Base-by-base conservation (phyloP, 2,113 vertebrate species). In the Calidris pygmaea region DNA sequence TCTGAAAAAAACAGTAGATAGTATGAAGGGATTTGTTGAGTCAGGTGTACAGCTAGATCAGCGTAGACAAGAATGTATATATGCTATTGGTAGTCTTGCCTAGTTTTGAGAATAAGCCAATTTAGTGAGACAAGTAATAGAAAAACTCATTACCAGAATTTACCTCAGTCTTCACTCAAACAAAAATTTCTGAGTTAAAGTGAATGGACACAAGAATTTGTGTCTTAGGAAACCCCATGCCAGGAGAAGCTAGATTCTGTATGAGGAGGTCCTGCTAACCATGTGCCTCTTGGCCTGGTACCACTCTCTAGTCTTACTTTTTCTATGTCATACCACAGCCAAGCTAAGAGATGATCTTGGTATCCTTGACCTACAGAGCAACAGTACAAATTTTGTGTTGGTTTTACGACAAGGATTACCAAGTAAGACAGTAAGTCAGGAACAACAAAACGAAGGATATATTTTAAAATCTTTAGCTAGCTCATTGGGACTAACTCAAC, bases 221-320 rank as follows among this genome's bases (percentile, higher is more conserved):
- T 27, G 47, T 3, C 24, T 66, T 63, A 5, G n/a, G 23, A 84
- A 47, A 26, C 2, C 11, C 80, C 0, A 0, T 22, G 6, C 30
- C 12, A 27, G 32, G 59, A 66, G 67, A 70, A 58, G 45, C 55
- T 74, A 72, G 48, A 16, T 59, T 66, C 26, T 65, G 12, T 23
- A 41, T 29, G 67, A 74, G 48, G 24, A 55, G 8, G 41, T 45
- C 32, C 29, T 37, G 32, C 32, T 41, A 10, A 62, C 24, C 19
- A 4, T 34, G 20, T 47, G 32, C 12, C 52, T 87, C 73, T 63
- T 55, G 56, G 15, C 39, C 35, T 43, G 10, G 7, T 27, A 43
- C 24, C 6, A 4, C 15, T 62, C 35, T 43, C 34, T 30, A 27
- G 10, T 27, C 73, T 67, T 52, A 4, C 7, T 37, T 19, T 37